A percentile compares a stretch with the other conserved stretches of the same genome.
These are phyloP conservation scores for Cryptocephalus primarius DNA, from an alignment of 2,888 invertebrate species.

Conservation along the genomic window DNA sequence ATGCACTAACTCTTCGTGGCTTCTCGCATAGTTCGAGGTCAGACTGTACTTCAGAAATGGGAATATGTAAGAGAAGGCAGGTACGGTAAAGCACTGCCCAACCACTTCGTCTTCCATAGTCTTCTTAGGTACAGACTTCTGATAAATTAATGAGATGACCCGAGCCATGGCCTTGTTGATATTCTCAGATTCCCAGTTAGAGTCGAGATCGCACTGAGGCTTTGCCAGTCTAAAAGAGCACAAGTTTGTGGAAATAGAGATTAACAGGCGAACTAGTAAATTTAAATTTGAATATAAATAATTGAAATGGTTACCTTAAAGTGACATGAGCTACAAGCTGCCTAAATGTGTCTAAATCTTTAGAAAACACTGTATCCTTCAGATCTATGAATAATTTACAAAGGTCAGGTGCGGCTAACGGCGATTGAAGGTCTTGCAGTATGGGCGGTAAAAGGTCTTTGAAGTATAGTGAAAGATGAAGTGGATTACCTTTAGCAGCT, in stretches of 20 bases:
- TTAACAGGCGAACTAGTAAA: too few relatives aligned
- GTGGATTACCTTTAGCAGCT: conserved; percentile 43
- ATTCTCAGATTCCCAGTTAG: conserved; percentile 65
- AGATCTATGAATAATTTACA: conserved; percentile 51
- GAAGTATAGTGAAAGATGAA: conserved; percentile 43
- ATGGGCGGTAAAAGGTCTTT: conserved; percentile 46
- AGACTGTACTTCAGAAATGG: conserved; percentile 60
- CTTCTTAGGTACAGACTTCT: conserved; percentile 37
- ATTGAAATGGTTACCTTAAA: conserved; percentile 29
- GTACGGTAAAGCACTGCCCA: conserved; percentile 46
- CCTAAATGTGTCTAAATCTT: conserved; percentile 39
- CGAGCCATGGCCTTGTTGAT: conserved; percentile 50
- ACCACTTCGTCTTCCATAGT: conserved; percentile 10
- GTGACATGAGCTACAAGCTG: conserved; percentile 60
- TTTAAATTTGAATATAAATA: too few relatives aligned
- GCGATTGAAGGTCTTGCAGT: conserved; percentile 58
- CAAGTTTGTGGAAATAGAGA: too few relatives aligned
- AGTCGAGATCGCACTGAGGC: conserved; percentile 70
- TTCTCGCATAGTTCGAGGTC: conserved; percentile 36
- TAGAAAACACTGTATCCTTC: conserved; percentile 44
- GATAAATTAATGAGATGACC: conserved; percentile 48
- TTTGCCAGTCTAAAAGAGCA: conserved; percentile 45
- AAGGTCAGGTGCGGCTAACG: conserved; percentile 62
- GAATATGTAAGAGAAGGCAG: conserved; percentile 76
- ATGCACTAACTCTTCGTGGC: conserved; percentile 46